These are phyloP conservation scores for Dasysyrphus tricinctus DNA, from an alignment of 2,888 invertebrate genomes.

Conservation along the genomic window DNA sequence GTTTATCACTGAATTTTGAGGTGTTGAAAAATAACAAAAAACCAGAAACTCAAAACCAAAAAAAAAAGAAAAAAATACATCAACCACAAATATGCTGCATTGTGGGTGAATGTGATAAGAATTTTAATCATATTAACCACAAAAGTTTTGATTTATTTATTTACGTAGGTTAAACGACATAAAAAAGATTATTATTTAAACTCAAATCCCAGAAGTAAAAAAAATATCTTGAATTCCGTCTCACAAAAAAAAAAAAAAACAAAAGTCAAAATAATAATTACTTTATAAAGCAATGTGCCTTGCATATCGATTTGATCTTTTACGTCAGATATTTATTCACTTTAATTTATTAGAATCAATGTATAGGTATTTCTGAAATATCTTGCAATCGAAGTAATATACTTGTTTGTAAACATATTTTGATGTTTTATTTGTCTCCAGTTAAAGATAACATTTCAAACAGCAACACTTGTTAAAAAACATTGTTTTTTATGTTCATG, in stretches of 20 bases:
- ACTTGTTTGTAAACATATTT: neutral
- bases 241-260: neutral
- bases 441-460: constrained; percentile 10
- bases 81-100: neutral
- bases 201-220: neutral
- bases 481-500: constrained; percentile 40
- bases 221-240: neutral
- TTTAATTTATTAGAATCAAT: neutral
- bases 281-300: neutral
- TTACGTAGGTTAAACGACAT: neutral
- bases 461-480: constrained; percentile 51
- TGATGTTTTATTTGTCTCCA: neutral
- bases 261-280: neutral
- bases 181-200: too few relatives aligned
- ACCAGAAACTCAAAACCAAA: neutral
- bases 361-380: neutral
- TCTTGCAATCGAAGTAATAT: neutral
- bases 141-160: neutral
- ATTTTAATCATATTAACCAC: neutral
- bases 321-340: neutral
- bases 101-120: neutral
- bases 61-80: neutral
- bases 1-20: neutral
- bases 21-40: neutral
- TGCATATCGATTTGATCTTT: constrained; percentile 5